Conservation (phyloP, 2,797 vertebrate genomes). For the Coreius guichenoti region DNA sequence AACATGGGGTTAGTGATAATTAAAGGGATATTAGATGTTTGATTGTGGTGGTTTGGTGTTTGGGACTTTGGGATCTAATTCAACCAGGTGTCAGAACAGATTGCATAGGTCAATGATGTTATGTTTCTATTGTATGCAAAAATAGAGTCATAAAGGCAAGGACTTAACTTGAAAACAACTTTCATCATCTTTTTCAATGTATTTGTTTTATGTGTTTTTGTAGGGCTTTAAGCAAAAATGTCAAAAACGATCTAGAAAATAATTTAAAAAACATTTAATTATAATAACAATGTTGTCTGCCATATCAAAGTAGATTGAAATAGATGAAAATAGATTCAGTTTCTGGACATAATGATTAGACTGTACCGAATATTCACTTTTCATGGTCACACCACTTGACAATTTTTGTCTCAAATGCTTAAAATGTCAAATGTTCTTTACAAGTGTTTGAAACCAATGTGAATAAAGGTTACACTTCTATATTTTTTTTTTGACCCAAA, state of each 20-base stretch:
- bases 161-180: background rate
- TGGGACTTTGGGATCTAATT: background rate
- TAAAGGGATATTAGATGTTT: background rate
- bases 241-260: background rate
- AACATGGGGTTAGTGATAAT: background rate
- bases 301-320: too few species aligned
- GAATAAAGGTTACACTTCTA: background rate
- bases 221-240: background rate
- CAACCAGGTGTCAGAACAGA: slow-evolving; percentile 6
- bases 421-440: background rate
- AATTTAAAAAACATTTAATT: background rate
- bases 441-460: background rate
- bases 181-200: background rate
- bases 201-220: background rate
- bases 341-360: background rate
- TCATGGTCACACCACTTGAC: background rate
- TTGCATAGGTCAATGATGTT: background rate
- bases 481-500: background rate
- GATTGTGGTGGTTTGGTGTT: background rate
- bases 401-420: background rate
- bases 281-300: background rate
- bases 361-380: background rate
- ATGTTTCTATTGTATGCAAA: background rate
- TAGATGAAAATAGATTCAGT: too few species aligned
- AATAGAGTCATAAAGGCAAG: background rate